phyloP scores from a whole-genome alignment of 2,888 invertebrate species.

The Odontothrips loti region DNA sequence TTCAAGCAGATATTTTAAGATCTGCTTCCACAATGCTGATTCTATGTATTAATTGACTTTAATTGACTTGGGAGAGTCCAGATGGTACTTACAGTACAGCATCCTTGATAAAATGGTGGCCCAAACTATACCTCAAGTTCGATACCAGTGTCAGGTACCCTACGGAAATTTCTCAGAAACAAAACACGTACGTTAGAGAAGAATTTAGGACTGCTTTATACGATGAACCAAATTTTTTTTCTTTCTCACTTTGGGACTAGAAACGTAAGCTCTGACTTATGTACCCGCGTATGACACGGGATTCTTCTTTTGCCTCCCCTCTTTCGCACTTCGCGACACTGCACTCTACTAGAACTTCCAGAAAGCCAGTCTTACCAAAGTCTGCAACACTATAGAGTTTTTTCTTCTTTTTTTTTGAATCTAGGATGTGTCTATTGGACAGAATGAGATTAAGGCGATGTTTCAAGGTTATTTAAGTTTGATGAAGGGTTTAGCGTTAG shows the following conservation, averaged over 20 bases:
- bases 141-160: neutral
- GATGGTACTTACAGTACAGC: constrained; percentile 15
- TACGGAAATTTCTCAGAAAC: neutral
- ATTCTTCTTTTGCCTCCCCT: too few relatives aligned
- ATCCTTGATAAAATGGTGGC: neutral
- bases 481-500: neutral
- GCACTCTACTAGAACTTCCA: neutral
- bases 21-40: neutral
- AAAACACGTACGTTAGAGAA: neutral
- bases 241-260: too few relatives aligned
- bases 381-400: neutral
- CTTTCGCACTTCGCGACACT: neutral
- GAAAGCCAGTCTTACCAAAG: neutral
- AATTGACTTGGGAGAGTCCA: constrained; percentile 26
- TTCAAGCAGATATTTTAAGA: too few relatives aligned
- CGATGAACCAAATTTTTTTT: too few relatives aligned
- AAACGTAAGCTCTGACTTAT: too few relatives aligned
- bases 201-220: too few relatives aligned
- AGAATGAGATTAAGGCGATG: neutral
- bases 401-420: too few relatives aligned
- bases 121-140: neutral
- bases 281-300: too few relatives aligned
- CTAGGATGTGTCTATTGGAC: neutral
- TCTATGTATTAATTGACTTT: constrained; percentile 25
- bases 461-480: neutral